phyloP scores from a whole-genome alignment of 2,888 invertebrate species.

The Terebella lapidaria region DNA sequence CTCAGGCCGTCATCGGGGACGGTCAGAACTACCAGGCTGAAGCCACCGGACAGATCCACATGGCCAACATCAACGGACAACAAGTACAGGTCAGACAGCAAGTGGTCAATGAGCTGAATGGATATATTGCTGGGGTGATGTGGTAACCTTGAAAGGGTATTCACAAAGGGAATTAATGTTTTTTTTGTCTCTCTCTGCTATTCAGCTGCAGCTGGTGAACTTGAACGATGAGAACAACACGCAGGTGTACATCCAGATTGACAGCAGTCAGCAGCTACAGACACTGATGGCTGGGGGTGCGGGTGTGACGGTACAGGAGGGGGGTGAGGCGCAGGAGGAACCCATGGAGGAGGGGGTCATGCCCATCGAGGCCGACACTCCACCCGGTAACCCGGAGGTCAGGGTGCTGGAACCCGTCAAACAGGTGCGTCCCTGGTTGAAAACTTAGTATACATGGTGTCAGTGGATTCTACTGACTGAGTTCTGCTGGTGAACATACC shows the following conservation, averaged over 20 bases:
- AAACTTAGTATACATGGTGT: constrained; percentile 1
- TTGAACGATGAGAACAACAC: constrained; percentile 7
- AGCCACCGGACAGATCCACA: not conserved
- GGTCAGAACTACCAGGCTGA: constrained; percentile 4
- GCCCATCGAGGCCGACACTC: not conserved
- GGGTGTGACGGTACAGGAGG: constrained; percentile 47
- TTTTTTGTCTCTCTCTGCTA: no score
- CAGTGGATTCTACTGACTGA: constrained; percentile 1
- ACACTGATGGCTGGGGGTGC: not conserved
- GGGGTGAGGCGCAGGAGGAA: constrained; percentile 3
- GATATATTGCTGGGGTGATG: not conserved
- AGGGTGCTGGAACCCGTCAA: not conserved
- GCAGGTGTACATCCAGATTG: constrained; percentile 13
- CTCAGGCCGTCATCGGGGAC: not conserved
- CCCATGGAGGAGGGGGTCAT: not conserved
- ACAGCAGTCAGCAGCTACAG: constrained; percentile 2
- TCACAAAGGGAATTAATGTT: not conserved
- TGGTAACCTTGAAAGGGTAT: not conserved
- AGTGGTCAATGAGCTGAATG: not conserved
- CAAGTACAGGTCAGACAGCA: constrained; percentile 2
- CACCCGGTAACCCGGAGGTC: no score
- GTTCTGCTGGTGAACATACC: not conserved
- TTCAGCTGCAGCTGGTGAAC: constrained; percentile 9
- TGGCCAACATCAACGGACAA: constrained; percentile 6
- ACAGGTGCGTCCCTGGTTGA: not conserved